These are phyloP conservation scores for Solea senegalensis DNA, from an alignment of 2,113 vertebrate species.

Conservation along the genomic window DNA sequence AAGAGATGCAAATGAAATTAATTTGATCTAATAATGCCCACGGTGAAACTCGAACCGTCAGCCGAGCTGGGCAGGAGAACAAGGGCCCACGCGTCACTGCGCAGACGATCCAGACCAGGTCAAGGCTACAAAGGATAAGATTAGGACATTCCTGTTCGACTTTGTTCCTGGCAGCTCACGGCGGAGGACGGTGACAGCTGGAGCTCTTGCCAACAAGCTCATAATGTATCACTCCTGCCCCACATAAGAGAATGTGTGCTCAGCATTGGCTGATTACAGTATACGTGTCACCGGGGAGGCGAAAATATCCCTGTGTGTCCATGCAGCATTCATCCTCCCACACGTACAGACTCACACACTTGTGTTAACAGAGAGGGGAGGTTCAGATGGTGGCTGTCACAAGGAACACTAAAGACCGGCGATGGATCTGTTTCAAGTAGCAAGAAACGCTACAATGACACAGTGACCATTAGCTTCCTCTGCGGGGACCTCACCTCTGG, in stretches of 20 bases:
- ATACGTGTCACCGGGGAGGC: constrained; percentile 50
- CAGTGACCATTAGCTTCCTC: background rate
- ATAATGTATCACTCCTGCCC: constrained; percentile 52
- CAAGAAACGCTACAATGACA: background rate
- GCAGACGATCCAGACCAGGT: constrained; percentile 56
- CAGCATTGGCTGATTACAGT: constrained; percentile 34
- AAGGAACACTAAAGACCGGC: background rate
- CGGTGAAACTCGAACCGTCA: constrained; percentile 60
- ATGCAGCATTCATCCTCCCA: constrained; percentile 28
- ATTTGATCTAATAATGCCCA: constrained; percentile 71
- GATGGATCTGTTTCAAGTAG: background rate
- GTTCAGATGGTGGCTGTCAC: background rate
- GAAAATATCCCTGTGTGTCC: constrained; percentile 48
- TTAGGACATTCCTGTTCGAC: constrained; percentile 67
- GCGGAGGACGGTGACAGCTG: constrained; percentile 46
- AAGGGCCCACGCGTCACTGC: constrained; percentile 57
- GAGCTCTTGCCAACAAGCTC: constrained; percentile 39
- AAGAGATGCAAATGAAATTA: constrained; percentile 57
- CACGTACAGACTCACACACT: constrained; percentile 11
- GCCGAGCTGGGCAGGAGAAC: constrained; percentile 54
- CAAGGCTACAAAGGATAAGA: constrained; percentile 69
- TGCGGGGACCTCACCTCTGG: background rate
- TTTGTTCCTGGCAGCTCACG: constrained; percentile 49
- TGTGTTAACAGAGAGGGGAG: background rate
- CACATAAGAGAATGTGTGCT: constrained; percentile 31